Evolutionary conservation across 2,797 vertebrate species (phyloP).

Genomic region (Coccyzus lansbergi): DNA sequence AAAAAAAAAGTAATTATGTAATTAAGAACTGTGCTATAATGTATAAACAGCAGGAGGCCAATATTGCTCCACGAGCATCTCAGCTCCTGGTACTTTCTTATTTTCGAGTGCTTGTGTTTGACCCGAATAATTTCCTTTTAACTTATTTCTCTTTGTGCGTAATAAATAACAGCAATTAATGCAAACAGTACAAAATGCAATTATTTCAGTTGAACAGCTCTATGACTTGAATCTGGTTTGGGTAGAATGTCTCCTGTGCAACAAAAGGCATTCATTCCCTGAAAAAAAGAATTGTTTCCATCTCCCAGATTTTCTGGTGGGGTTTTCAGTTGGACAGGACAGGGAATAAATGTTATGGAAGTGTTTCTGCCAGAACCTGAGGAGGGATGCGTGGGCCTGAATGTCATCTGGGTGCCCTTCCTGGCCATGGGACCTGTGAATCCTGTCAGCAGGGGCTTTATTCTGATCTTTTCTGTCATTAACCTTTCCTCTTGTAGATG

Average conservation of each 20-base stretch:
- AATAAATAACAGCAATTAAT: not conserved
- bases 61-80: not conserved
- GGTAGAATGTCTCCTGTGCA: not conserved
- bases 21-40: not conserved
- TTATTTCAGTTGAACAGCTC: not conserved
- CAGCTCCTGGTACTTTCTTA: not conserved
- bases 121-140: not conserved
- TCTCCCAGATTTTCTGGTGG: not conserved
- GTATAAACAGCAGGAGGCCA: not conserved
- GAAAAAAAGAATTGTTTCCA: not conserved
- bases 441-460: not conserved
- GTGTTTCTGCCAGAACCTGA: not conserved
- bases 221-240: not conserved
- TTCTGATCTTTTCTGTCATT: not conserved
- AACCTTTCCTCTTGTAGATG: not conserved
- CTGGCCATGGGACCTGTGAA: rapidly evolving
- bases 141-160: not conserved
- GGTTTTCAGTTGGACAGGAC: not conserved
- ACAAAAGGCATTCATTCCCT: not conserved
- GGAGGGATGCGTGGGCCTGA: not conserved
- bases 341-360: not conserved
- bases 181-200: not conserved
- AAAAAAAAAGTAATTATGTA: not conserved
- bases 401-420: not conserved
- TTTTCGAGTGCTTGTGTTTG: not conserved